Base-by-base conservation (phyloP, 2,888 invertebrate genomes). In the Pheosia tremula region DNA sequence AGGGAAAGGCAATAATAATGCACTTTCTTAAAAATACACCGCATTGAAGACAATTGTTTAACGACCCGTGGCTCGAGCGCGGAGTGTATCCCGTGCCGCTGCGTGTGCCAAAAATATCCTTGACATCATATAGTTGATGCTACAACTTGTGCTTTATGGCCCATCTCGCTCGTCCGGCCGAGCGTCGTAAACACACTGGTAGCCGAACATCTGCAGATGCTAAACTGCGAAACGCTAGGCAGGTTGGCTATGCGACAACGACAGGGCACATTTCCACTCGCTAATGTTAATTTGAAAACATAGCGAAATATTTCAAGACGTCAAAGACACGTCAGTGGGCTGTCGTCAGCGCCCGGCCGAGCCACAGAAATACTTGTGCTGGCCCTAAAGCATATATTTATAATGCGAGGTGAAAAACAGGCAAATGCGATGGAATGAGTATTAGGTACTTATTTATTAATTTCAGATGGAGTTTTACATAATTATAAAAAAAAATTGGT, bases 21-120 rank as follows among this genome's bases (percentile, higher is more conserved):
- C 47, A 58, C 58, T 56, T 58, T 50, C 50, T 56, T 45, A 38
- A 58, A 52, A 39, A 45, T 10, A 47, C 39, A 39, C 36, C 50
- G 54, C 49, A 52, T 13, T 59, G 39, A 60, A 75, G 57, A 72
- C 62, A 65, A 62, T 72, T 69, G 63, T 78, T 75, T 74, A 72
- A 75, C 75, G 73, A 63, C 84, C 78, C 86, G 81, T 80, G 79
- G 80, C 78, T 83, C 84, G 80, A 83, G 82, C 84, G 76, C 79
- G 75, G 79, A 77, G 78, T 81, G 80, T 82, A 83, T 81, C 79
- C 78, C 72, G 75, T 59, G 75, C 72, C 74, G 71, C 68, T 70
- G 80, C 79, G 71, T 78, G 84, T 87, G 91, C 91, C 92, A 91
- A 88, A 89, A 89, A 91, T 91, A 90, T 81, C 78, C 83, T 85